Percentiles rank a stretch among this genome's conserved stretches.
Evolutionary conservation across 2,797 vertebrate species (phyloP).

Genomic region (Picus viridis): DNA sequence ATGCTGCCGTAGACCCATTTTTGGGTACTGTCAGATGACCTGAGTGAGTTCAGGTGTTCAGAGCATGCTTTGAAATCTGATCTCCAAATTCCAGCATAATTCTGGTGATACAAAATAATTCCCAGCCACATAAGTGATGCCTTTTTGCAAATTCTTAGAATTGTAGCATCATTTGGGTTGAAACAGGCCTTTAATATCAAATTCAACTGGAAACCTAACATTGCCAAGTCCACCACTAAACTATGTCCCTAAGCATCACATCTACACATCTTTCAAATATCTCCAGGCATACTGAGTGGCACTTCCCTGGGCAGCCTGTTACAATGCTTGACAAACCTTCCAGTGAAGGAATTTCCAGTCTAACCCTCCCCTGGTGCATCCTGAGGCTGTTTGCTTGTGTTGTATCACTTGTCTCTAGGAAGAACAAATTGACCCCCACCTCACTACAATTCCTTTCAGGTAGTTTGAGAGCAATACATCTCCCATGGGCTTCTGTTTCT

Average conservation of each 20-base stretch:
- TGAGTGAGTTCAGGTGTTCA: neutral
- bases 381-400: neutral
- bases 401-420: neutral
- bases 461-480: rapidly evolving
- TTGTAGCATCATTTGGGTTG: neutral
- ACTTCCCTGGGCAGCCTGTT: neutral
- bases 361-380: neutral
- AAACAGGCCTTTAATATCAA: neutral
- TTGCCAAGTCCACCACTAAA: neutral
- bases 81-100: neutral
- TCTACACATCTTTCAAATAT: neutral
- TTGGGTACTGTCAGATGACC: neutral
- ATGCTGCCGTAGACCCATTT: neutral
- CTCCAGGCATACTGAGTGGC: neutral
- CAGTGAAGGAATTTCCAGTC: neutral
- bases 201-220: neutral
- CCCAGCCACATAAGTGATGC: rapidly evolving
- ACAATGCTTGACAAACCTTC: neutral
- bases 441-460: neutral
- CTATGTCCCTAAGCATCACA: neutral
- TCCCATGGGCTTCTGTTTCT: neutral
- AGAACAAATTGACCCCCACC: rapidly evolving
- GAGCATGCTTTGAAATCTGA: neutral
- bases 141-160: neutral
- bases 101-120: neutral